Percentiles rank a stretch among this genome's conserved stretches.
These are phyloP conservation scores for Poeciliopsis retropinna DNA, from an alignment of 2,113 vertebrate species.

Conservation along the genomic window DNA sequence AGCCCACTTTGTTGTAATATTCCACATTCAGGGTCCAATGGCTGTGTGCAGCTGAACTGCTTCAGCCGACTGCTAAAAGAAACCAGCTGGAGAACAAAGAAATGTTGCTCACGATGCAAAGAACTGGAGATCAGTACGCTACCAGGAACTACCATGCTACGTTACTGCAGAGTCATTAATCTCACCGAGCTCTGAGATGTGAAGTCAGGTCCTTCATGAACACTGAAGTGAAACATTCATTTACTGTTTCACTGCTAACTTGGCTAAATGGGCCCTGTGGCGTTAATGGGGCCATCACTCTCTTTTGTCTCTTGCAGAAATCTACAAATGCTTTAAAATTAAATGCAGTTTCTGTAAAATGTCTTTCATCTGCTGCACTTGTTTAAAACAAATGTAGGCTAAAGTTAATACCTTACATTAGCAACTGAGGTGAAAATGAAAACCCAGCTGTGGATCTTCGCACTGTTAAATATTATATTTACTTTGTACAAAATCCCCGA, in stretches of 20 bases:
- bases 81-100: slow-evolving; percentile 37
- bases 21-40: slow-evolving; percentile 78
- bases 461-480: slow-evolving; percentile 21
- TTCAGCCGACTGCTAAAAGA: slow-evolving; percentile 51
- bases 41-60: slow-evolving; percentile 33
- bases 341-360: slow-evolving; percentile 35
- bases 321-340: slow-evolving; percentile 37
- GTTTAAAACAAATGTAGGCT: slow-evolving; percentile 25
- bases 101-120: slow-evolving; percentile 12
- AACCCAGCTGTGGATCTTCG: slow-evolving; percentile 28
- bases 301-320: slow-evolving; percentile 64
- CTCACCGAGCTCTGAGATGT: slow-evolving; percentile 31
- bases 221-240: slow-evolving; percentile 58
- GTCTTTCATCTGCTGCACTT: slow-evolving; percentile 26
- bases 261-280: slow-evolving; percentile 59
- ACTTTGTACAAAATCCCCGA: slow-evolving; percentile 22
- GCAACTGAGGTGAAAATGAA: slow-evolving; percentile 26
- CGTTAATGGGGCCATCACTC: slow-evolving; percentile 67
- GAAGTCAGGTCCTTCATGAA: slow-evolving; percentile 26
- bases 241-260: slow-evolving; percentile 62
- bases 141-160: slow-evolving; percentile 25
- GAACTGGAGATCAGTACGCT: slow-evolving; percentile 17
- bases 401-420: slow-evolving; percentile 40
- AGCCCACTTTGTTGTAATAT: slow-evolving; percentile 64
- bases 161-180: slow-evolving; percentile 41